Evolutionary conservation across 2,888 invertebrate genomes (phyloP).

Genomic region (Caenorhabditis zanzibari): DNA sequence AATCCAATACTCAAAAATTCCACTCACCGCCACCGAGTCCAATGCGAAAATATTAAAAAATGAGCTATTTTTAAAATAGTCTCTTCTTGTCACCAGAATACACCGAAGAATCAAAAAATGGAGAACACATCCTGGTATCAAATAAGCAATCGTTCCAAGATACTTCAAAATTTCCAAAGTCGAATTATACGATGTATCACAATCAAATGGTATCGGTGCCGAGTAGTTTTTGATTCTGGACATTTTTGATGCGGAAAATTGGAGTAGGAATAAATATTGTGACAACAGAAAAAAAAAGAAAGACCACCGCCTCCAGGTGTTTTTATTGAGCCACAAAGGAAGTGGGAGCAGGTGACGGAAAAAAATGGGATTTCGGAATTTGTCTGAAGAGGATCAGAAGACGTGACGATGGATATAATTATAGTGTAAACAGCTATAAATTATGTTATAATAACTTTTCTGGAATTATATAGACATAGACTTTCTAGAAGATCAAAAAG

Average conservation of each 20-base stretch:
- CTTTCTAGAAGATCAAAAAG: background rate
- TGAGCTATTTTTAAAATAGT: conserved; percentile 19
- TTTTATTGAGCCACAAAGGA: no score
- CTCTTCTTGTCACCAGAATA: background rate
- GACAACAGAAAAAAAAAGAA: background rate
- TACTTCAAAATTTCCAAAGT: conserved; percentile 21
- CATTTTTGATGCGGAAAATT: background rate
- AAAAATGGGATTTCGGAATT: no score
- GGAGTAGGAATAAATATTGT: background rate
- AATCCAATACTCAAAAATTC: background rate
- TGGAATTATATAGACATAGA: background rate
- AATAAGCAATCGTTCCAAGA: conserved; percentile 6
- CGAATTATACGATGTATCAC: background rate
- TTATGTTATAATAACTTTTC: background rate
- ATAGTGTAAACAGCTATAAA: no score
- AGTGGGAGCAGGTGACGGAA: no score
- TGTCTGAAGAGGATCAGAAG: no score
- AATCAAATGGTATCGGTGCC: background rate
- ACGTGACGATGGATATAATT: background rate
- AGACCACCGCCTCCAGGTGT: no score
- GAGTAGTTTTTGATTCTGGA: conserved; percentile 2
- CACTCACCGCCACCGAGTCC: conserved; percentile 31
- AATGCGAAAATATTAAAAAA: conserved; percentile 9
- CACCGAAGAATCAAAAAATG: conserved; percentile 16
- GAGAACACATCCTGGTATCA: conserved; percentile 11